These are phyloP conservation scores for Cerastoderma edule DNA, from an alignment of 2,888 invertebrate species.

Conservation along the genomic window DNA sequence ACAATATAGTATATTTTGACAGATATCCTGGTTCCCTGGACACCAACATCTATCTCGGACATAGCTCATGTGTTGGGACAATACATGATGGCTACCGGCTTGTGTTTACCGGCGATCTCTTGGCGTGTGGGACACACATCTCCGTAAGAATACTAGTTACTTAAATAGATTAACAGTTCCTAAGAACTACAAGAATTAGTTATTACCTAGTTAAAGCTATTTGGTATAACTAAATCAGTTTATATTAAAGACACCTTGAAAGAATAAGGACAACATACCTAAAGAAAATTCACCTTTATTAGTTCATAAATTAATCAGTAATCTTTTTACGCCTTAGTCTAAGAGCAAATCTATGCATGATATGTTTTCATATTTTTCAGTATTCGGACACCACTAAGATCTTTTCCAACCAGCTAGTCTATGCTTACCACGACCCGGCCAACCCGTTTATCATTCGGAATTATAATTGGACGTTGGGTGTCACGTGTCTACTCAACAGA, in stretches of 20 bases:
- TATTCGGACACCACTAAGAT: conserved; percentile 7
- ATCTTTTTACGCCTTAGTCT: no score
- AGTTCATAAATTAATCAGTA: no score
- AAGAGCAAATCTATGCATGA: neutral
- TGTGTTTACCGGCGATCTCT: neutral
- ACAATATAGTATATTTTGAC: conserved; percentile 4
- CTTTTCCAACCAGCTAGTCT: conserved; percentile 32
- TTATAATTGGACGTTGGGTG: conserved; percentile 33
- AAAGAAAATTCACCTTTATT: no score
- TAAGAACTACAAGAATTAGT: neutral
- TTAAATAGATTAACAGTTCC: neutral
- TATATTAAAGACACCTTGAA: no score
- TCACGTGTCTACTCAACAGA: conserved; percentile 30
- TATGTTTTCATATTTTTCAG: conserved; percentile 7
- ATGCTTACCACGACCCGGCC: conserved; percentile 30
- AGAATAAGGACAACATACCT: no score
- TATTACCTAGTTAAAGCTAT: neutral
- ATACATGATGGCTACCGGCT: conserved; percentile 2
- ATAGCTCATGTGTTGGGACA: conserved; percentile 10
- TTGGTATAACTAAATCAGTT: no score
- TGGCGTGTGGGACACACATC: neutral
- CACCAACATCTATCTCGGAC: conserved; percentile 4
- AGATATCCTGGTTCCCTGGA: conserved; percentile 16
- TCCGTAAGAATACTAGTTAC: conserved; percentile 9
- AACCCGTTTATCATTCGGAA: conserved; percentile 36